Base-by-base conservation (phyloP, 2,888 invertebrate species). In the Busseola fusca region DNA sequence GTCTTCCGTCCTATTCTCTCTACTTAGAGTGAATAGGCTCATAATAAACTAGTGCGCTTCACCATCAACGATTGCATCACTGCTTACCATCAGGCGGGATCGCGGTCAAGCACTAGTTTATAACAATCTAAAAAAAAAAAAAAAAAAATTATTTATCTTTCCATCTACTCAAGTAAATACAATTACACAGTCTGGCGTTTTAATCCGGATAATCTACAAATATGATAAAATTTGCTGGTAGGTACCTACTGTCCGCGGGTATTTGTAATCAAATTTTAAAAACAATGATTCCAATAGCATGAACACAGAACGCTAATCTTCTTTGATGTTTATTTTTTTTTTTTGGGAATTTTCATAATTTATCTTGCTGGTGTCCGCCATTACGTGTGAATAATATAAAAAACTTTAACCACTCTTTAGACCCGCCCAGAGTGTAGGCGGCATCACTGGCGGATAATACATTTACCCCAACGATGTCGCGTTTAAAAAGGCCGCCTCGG, bases 171-270 rank as follows among this genome's bases (percentile, higher is more conserved):
- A 30, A 68, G 30, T 42, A 42, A 50, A 50, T 18, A 25, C 50
- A 18, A 42, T 27, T 18, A 45, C 59, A 45, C 45, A 52, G 65
- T 37, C 56, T 40, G 34, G 54, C 27, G 37, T 50, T 50, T 21
- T 37, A 64, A 74, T 74, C 54, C 40, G 58, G 63, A 67, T 79
- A 79, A 79, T 79, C 80, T 74, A 60, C 42, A 50, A 74, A 62
- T 67, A 59, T 48, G 65, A 73, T 60, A 68, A 52, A 37, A 63
- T 54, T 73, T 72, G 30, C 52, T 52, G 25, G 14, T 57, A 34
- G 16, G 14, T 48, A 48, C 48, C 48, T 48, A 56, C 50, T 30
- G 50, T 57, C 25, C 14, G 54, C 59, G 57, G 16, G 37, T 57
- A 52, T 74, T 64, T 72, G 27, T 72, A 37, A 54, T 78, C 40